Evolutionary conservation across 2,113 vertebrate genomes (phyloP), one percentile per base, ranked within the genome.

Genomic region (Anoplopoma fimbria): DNA sequence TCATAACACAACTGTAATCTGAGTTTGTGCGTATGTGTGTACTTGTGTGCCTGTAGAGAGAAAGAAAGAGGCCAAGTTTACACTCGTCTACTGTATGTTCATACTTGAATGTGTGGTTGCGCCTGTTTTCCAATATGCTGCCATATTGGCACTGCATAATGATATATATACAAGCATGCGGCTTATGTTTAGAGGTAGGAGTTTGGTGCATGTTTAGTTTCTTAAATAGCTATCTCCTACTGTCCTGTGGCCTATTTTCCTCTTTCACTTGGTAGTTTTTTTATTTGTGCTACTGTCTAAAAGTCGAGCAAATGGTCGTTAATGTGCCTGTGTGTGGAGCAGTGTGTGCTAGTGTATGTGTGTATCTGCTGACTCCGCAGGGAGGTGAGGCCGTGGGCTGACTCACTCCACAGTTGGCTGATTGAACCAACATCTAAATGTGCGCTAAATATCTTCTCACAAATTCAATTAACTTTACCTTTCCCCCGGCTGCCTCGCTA

Each of bases 391-490:
- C 91, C 75, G 47, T 86, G 78, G 84, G 83, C 80, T 78, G 80
- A 77, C 87, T 89, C 70, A 79, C 83, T 86, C 89, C 83, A 87
- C 83, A 91, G 80, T 83, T 84, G 81, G 84, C 73, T 89, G 89
- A 95, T 85, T 92, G 91, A 85, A 88, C 77, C 85, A 91, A 91
- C 83, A 86, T 89, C 84, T 86, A 90, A 91, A 92, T 91, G 83
- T 89, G 83, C 8, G 55, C 79, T 90, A 93, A 93, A 93, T 90
- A 89, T 93, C 91, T 88, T 85, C 91, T 88, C 87, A 89, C 88
- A 93, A 95, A 94, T 93, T 93, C 90, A 92, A 94, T 94, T 92
- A 95, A 92, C 85, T 92, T 87, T 83, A 91, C 84, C 67, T 89
- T 87, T 91, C 91, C 91, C 75, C 82, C 42, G 53, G 87, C 86